These are phyloP conservation scores for Maniola jurtina DNA, from an alignment of 1,140 invertebrate genomes.

Conservation along the genomic window DNA sequence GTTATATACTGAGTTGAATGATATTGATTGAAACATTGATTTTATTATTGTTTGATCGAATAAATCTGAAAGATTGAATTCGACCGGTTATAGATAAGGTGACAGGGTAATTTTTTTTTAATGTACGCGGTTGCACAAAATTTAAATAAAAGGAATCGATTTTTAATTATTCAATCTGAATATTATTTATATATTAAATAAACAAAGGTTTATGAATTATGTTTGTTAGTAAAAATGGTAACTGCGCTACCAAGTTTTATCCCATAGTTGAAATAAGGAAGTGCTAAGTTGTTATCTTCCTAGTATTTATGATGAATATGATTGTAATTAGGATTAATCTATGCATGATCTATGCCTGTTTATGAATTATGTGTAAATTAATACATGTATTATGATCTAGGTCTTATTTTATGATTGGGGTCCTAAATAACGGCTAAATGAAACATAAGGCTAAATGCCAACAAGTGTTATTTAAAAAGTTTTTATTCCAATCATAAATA, in stretches of 20 bases:
- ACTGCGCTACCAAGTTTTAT: too few relatives aligned
- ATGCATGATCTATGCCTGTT: not conserved
- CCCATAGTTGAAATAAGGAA: not conserved
- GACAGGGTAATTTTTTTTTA: slow-evolving; percentile 55
- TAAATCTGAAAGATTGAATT: slow-evolving; percentile 15
- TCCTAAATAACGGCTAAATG: not conserved
- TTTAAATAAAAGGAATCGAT: not conserved
- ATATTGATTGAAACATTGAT: slow-evolving; percentile 10
- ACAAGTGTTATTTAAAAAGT: not conserved
- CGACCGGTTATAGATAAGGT: slow-evolving; percentile 47
- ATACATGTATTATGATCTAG: not conserved
- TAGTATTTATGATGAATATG: not conserved
- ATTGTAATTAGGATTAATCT: not conserved
- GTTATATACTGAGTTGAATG: slow-evolving; percentile 22
- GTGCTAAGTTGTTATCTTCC: slow-evolving; percentile 4
- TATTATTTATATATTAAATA: not conserved
- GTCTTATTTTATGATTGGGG: slow-evolving; percentile 5
- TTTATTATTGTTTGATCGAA: slow-evolving; percentile 18
- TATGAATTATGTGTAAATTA: not conserved
- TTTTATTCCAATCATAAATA: too few relatives aligned
- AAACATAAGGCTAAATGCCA: not conserved
- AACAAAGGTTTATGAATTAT: not conserved
- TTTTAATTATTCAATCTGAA: slow-evolving; percentile 4
- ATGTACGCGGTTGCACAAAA: slow-evolving; percentile 16
- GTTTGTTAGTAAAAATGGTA: not conserved